These are phyloP conservation scores for Drosophila sp. DNA, from an alignment of 1,140 invertebrate species.

Conservation along the genomic window DNA sequence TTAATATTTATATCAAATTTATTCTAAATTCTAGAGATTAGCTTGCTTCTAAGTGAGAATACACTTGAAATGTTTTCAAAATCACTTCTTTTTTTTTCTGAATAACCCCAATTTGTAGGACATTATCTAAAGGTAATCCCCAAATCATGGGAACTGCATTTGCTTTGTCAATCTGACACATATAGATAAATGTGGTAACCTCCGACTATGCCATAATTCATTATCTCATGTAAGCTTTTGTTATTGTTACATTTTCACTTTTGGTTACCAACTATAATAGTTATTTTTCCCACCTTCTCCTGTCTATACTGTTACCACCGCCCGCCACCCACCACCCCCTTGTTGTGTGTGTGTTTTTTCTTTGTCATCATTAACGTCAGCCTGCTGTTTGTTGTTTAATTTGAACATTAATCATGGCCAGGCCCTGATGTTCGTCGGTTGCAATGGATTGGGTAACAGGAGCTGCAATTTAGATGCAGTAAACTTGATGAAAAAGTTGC, in stretches of 20 bases:
- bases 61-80: too few relatives aligned
- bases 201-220: slow-evolving; percentile 12
- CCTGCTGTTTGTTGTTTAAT: slow-evolving; percentile 72
- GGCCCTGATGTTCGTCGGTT: slow-evolving; percentile 2
- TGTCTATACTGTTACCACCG: slow-evolving; percentile 28
- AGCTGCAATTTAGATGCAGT: slow-evolving; percentile 36
- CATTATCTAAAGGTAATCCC: background rate
- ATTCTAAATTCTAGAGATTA: too few relatives aligned
- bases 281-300: slow-evolving; percentile 10
- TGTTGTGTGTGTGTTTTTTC: slow-evolving; percentile 32
- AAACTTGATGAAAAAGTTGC: slow-evolving; percentile 52
- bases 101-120: too few relatives aligned
- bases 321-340: slow-evolving; percentile 40
- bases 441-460: slow-evolving; percentile 30
- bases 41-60: too few relatives aligned
- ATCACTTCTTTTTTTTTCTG: too few relatives aligned
- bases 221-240: slow-evolving; percentile 19
- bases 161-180: slow-evolving; percentile 10
- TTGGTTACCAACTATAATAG: slow-evolving; percentile 3
- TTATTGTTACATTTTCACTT: slow-evolving; percentile 33
- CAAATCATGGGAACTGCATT: background rate
- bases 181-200: background rate
- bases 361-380: slow-evolving; percentile 78
- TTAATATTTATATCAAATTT: too few relatives aligned
- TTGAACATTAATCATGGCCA: slow-evolving; percentile 74